Evolutionary conservation across 1,140 invertebrate species (phyloP).

Genomic region (Drosophila nannoptera): DNA sequence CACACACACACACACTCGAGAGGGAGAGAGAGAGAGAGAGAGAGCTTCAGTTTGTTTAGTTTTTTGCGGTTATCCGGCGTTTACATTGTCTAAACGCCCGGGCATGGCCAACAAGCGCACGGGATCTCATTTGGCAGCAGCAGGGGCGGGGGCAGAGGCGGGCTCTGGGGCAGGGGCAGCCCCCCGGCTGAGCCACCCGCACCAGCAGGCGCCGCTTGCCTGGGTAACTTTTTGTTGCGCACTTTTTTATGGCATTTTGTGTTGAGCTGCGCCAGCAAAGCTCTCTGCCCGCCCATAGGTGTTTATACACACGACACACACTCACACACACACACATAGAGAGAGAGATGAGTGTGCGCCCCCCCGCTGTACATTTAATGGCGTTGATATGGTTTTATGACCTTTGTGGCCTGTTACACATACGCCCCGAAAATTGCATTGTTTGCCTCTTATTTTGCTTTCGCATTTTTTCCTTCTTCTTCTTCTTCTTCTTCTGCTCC

Average conservation of each 20-base stretch:
- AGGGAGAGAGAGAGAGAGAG: no score
- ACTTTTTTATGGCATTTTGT: constrained; percentile 68
- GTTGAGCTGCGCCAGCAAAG: constrained; percentile 43
- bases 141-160: constrained; percentile 5
- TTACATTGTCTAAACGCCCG: constrained; percentile 74
- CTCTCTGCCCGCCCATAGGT: constrained; percentile 29
- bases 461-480: background rate
- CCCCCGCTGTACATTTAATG: constrained; percentile 75
- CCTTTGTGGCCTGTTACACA: constrained; percentile 77
- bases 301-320: constrained; percentile 44
- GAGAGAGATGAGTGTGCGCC: constrained; percentile 21
- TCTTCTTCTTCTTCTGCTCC: constrained; percentile 1
- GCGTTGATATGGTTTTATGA: constrained; percentile 78
- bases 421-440: constrained; percentile 77
- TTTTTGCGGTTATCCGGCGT: constrained; percentile 61
- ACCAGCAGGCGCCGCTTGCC: constrained; percentile 16
- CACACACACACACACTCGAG: no score
- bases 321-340: constrained; percentile 18
- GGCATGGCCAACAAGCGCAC: constrained; percentile 50
- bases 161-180: constrained; percentile 9
- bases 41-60: constrained; percentile 65
- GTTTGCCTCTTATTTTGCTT: constrained; percentile 57
- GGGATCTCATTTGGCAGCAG: constrained; percentile 35
- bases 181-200: constrained; percentile 9
- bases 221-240: constrained; percentile 61